Conservation (phyloP, 1,140 invertebrate genomes). For the Chionoecetes opilio region DNA sequence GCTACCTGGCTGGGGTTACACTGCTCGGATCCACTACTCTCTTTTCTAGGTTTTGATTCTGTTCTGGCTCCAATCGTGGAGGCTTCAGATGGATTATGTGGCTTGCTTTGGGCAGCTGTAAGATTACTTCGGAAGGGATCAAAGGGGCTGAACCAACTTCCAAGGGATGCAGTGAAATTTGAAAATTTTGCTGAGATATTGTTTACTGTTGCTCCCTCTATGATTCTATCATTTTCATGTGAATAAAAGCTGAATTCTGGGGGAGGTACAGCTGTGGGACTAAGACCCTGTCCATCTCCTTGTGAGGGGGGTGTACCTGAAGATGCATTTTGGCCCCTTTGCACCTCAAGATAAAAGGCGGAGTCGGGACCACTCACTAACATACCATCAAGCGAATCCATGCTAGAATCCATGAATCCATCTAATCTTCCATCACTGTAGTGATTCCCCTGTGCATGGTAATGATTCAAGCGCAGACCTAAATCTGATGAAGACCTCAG, state of each 20-base stretch:
- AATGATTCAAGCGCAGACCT: constrained; percentile 72
- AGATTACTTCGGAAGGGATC: constrained; percentile 71
- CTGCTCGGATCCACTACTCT: constrained; percentile 9
- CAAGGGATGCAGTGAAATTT: constrained; percentile 75
- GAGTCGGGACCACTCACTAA: constrained; percentile 65
- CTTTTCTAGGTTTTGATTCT: constrained; percentile 6
- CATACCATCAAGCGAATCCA: constrained; percentile 75
- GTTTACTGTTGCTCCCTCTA: constrained; percentile 60
- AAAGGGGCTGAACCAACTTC: constrained; percentile 71
- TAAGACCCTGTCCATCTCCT: constrained; percentile 56
- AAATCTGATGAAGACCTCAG: constrained; percentile 70
- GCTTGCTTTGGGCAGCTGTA: constrained; percentile 54
- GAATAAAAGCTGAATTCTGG: constrained; percentile 72
- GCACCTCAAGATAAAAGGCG: constrained; percentile 68
- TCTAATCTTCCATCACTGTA: constrained; percentile 67
- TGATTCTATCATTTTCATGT: constrained; percentile 64
- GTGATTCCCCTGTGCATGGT: constrained; percentile 47
- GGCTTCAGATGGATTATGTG: background rate
- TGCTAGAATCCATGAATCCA: constrained; percentile 75
- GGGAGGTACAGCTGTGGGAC: constrained; percentile 50
- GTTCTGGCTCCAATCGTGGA: constrained; percentile 34
- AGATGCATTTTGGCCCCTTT: constrained; percentile 45
- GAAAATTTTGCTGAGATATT: constrained; percentile 74
- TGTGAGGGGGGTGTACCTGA: constrained; percentile 70
- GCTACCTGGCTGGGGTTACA: constrained; percentile 45